A percentile compares a stretch with the other conserved stretches of the same genome.
Evolutionary conservation across 2,113 vertebrate genomes (phyloP).

Genomic region (Neolamprologus devosi): DNA sequence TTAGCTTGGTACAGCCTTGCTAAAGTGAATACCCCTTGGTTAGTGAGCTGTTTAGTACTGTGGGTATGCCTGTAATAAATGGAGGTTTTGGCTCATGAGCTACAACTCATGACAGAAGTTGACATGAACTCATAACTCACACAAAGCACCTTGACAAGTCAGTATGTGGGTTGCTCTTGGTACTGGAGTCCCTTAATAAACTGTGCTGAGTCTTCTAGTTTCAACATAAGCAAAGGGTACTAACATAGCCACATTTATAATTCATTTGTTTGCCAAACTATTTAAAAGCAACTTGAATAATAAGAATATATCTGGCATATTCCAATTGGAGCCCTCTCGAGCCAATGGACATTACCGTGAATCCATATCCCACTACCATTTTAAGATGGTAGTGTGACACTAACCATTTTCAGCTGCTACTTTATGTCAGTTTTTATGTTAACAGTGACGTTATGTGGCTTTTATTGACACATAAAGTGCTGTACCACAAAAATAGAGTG

Average conservation of each 20-base stretch:
- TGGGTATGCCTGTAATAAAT: constrained; percentile 6
- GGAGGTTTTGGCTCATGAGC: constrained; percentile 10
- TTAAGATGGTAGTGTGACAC: not conserved
- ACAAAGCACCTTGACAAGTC: constrained; percentile 34
- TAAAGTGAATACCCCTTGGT: constrained; percentile 33
- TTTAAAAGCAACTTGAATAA: not conserved
- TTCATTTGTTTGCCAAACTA: not conserved
- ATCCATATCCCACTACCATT: not conserved
- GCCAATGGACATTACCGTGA: not conserved
- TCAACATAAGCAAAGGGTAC: not conserved
- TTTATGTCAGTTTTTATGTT: not conserved
- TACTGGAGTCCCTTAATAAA: constrained; percentile 12
- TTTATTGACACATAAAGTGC: not conserved
- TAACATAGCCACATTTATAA: not conserved
- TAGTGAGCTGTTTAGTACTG: constrained; percentile 22
- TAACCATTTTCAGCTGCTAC: not conserved
- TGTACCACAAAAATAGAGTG: not conserved
- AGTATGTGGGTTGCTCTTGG: constrained; percentile 14
- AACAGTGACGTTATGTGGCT: not conserved
- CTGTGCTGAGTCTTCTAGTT: not conserved
- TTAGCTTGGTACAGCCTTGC: constrained; percentile 20
- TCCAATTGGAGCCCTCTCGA: not conserved
- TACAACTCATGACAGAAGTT: constrained; percentile 14
- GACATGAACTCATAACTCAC: constrained; percentile 39
- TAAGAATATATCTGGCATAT: not conserved